Evolutionary conservation across 2,797 vertebrate genomes (phyloP), one percentile per base, ranked within the genome.

Genomic region (Lerista edwardsae): DNA sequence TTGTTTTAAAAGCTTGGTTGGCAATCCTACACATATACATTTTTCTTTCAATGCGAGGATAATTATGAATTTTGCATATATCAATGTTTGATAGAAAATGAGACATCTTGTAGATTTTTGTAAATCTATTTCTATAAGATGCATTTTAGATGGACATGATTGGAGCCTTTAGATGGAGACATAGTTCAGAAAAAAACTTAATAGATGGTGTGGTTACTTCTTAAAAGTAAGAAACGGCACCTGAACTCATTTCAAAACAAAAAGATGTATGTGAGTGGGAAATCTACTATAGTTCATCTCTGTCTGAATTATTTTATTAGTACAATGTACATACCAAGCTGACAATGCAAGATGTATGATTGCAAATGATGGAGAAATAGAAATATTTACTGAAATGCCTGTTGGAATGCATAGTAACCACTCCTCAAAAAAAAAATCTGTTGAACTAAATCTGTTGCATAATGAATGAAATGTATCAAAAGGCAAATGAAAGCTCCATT

Each of bases 131-230:
- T 75, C 64, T 85, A 39, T 62, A 83, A 92, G 73, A 34, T 44
- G 84, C 69, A 76, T 75, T 93, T 87, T 94, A 62, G 95, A 91
- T 92, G 87, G 51, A 17, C 51, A 17, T 55, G 19, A 73, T 36
- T 10, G 74, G 76, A 91, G 77, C 97, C 98, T 98, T 97, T 98
- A 98, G 97, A 97, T 98, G 97, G 98, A 98, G 97, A 98, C 96
- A 97, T 97, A 98, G 97, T 95, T 97, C 95, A 95, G 92, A 95
- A 87, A 95, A 95, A 94, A 82, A 83, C 34, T 64, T 59, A 83
- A 83, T 92, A 84, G 41, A 88, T 79, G 27, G 44, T 87, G 44
- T 61, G 86, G 59, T 75, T 84, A 87, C 90, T 93, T 94, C 88
- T 57, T 92, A 89, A 94, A 87, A 74, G 31, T 74, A 88, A 87